phyloP scores from a whole-genome alignment of 2,888 invertebrate genomes.

The Campoplex nolae region DNA sequence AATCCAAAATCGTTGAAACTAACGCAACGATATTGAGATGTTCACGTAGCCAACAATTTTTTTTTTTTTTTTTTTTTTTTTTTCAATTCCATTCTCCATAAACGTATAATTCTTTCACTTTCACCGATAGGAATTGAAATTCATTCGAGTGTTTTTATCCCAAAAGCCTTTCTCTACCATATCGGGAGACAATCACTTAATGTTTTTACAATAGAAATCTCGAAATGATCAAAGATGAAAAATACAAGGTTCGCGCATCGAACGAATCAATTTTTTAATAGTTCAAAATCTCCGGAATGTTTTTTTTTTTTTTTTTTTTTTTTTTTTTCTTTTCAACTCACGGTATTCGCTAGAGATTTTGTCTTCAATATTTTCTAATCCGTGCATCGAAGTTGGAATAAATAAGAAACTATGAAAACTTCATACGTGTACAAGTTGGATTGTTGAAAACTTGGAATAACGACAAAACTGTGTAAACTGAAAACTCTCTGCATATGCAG shows the following conservation, averaged over 20 bases:
- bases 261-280: not conserved
- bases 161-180: not conserved
- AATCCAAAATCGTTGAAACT: not conserved
- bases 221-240: not conserved
- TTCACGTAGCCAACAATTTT: not conserved
- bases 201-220: not conserved
- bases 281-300: not conserved
- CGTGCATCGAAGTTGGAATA: not conserved
- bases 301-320: not conserved
- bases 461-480: conserved; percentile 24
- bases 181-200: not conserved
- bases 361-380: not conserved
- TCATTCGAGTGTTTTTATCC: not conserved
- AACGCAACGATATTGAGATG: not conserved
- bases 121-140: not conserved
- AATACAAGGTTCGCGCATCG: not conserved
- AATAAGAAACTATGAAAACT: not conserved
- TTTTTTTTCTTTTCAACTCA: not conserved
- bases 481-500: not conserved
- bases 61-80: not conserved
- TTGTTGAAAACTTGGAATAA: conserved; percentile 42
- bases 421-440: not conserved
- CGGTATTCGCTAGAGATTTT: not conserved
- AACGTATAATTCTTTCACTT: not conserved
- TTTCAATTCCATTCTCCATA: not conserved